Evolutionary conservation across 2,888 invertebrate species (phyloP), one percentile per base, ranked within the genome.

Genomic region (Drosophila putrida): DNA sequence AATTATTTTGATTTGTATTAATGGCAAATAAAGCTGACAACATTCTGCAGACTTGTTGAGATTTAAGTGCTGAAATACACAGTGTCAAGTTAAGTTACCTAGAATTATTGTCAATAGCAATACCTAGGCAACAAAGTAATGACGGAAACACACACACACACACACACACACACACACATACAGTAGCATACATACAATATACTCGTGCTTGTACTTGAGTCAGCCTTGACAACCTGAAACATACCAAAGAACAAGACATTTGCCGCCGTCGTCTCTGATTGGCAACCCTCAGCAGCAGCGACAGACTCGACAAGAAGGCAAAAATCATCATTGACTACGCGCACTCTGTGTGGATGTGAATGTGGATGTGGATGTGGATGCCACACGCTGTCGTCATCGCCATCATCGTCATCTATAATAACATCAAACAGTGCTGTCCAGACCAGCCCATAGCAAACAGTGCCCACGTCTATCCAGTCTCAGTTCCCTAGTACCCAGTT

Each of bases 391-490:
- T 76, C 78, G 76, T 76, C 78, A 76, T 70, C 73, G 73, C 78
- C 61, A 47, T 78, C 80, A 80, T 85, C 82, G 84, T 83, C 83
- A 83, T 83, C 87, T 84, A 83, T 83, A 87, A 83, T 87, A 87
- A 83, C 87, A 84, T 87, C 83, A 83, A 83, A 83, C 82, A 72
- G 81, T 71, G 69, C 81, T 81, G 87, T 67, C 81, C 81, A 73
- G 81, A 80, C 55, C 74, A 73, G 80, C 78, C 69, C 59, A 65
- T 50, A 44, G 66, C 51, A 64, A 75, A 60, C 66, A 78, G 50
- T 64, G 67, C 79, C 74, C 71, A 68, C 53, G 44, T 71, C 71
- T 61, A 61, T 62, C 60, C 55, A 54, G 55, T 39, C 59, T 39
- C 39, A 54, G 28, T 49, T 25, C 41, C 47, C 33, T 9, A 33